Evolutionary conservation across 2,797 vertebrate genomes (phyloP).

Genomic region (Poecilia gillii): DNA sequence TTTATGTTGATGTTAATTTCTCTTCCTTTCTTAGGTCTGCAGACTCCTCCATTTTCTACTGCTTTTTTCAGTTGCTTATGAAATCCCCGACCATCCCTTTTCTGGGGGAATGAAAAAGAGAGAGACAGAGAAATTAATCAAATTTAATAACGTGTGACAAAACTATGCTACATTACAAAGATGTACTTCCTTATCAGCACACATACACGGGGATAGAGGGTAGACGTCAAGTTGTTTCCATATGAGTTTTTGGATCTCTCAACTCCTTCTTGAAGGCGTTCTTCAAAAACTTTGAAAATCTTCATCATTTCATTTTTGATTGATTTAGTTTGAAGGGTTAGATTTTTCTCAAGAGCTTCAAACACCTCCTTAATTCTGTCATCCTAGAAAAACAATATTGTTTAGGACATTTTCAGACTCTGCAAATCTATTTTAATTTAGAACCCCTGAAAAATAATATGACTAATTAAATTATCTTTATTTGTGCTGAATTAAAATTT

Average conservation of each 20-base stretch:
- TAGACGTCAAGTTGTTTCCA: not conserved
- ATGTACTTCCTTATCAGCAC: not conserved
- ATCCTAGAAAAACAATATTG: constrained; percentile 31
- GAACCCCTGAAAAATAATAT: too few species aligned
- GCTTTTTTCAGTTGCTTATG: not conserved
- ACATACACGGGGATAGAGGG: constrained; percentile 20
- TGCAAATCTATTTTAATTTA: not conserved
- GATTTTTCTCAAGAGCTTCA: constrained; percentile 6
- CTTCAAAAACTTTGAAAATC: constrained; percentile 10
- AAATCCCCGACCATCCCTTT: not conserved
- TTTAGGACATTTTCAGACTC: not conserved
- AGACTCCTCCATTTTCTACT: not conserved
- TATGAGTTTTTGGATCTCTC: constrained; percentile 26
- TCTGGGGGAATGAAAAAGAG: not conserved
- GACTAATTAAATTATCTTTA: not conserved
- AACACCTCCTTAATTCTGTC: not conserved
- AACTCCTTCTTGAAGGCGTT: constrained; percentile 31
- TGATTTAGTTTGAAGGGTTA: not conserved
- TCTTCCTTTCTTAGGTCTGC: not conserved
- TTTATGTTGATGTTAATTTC: not conserved
- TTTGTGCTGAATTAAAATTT: not conserved
- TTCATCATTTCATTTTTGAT: not conserved
- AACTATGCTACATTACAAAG: not conserved
- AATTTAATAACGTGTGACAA: not conserved
- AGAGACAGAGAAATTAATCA: not conserved